phyloP scores from a whole-genome alignment of 2,888 invertebrate genomes.

The Pandemis heparana region DNA sequence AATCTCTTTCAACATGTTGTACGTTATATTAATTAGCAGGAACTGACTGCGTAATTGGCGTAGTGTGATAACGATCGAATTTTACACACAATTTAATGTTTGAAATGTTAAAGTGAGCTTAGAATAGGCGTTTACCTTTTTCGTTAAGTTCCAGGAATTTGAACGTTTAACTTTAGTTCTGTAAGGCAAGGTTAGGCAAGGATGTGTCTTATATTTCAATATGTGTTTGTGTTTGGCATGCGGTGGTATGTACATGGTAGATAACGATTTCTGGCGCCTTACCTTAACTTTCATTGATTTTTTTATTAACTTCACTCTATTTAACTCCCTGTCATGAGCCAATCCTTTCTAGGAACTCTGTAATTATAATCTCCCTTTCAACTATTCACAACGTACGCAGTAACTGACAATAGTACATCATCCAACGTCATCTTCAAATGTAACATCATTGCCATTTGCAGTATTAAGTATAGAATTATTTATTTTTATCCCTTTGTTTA shows the following conservation, averaged over 20 bases:
- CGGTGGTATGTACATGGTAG: not conserved
- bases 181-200: not conserved
- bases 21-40: slow-evolving; percentile 14
- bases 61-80: slow-evolving; percentile 4
- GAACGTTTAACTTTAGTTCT: not conserved
- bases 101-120: not conserved
- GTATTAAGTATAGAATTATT: not conserved
- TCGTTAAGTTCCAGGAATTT: not conserved
- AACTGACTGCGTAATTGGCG: slow-evolving; percentile 1
- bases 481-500: slow-evolving; percentile 48
- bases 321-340: not conserved
- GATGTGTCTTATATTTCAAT: not conserved
- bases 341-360: not conserved
- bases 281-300: not conserved
- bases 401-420: not conserved
- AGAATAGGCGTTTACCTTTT: too few relatives aligned
- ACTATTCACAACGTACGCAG: too few relatives aligned
- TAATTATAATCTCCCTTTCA: not conserved
- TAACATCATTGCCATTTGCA: not conserved
- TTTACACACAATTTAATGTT: not conserved
- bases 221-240: not conserved
- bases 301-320: not conserved
- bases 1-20: not conserved
- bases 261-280: not conserved
- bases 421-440: not conserved